These are phyloP conservation scores for Lepus townsendii DNA, from an alignment of 2,797 vertebrate genomes.

Conservation along the genomic window DNA sequence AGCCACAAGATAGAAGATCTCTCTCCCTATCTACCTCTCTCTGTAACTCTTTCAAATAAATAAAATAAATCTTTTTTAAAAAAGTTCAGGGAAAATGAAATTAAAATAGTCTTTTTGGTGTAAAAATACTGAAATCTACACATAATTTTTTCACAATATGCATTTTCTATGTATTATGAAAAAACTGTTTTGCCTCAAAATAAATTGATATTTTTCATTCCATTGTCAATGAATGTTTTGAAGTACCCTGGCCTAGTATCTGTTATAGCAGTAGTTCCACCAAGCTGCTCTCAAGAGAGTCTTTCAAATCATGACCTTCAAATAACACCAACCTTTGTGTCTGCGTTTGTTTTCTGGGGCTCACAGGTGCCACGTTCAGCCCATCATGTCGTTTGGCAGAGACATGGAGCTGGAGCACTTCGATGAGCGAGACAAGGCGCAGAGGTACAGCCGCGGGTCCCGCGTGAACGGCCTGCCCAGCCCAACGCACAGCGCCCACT, in stretches of 20 bases:
- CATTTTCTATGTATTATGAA: too few relatives aligned
- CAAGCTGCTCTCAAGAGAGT: neutral
- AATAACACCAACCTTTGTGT: conserved; percentile 44
- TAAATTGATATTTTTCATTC: too few relatives aligned
- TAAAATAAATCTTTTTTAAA: too few relatives aligned
- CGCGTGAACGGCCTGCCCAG: conserved; percentile 96
- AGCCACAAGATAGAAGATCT: too few relatives aligned
- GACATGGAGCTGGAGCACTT: conserved; percentile 99
- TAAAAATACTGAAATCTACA: too few relatives aligned
- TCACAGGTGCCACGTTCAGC: conserved; percentile 81
- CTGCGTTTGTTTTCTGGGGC: conserved; percentile 41
- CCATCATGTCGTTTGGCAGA: conserved; percentile 90
- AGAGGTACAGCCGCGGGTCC: conserved; percentile 94
- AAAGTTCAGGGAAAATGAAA: too few relatives aligned
- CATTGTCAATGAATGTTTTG: too few relatives aligned
- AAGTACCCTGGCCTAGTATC: neutral
- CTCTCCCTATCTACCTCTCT: too few relatives aligned
- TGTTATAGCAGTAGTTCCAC: neutral
- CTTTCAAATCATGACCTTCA: neutral
- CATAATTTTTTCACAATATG: too few relatives aligned
- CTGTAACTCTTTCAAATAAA: too few relatives aligned
- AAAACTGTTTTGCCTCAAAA: too few relatives aligned
- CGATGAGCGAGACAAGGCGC: conserved; percentile 97
- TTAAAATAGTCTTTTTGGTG: too few relatives aligned
- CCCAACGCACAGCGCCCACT: conserved; percentile 98